phyloP scores from a whole-genome alignment of 2,113 vertebrate species.

The Sylvietta virens region DNA sequence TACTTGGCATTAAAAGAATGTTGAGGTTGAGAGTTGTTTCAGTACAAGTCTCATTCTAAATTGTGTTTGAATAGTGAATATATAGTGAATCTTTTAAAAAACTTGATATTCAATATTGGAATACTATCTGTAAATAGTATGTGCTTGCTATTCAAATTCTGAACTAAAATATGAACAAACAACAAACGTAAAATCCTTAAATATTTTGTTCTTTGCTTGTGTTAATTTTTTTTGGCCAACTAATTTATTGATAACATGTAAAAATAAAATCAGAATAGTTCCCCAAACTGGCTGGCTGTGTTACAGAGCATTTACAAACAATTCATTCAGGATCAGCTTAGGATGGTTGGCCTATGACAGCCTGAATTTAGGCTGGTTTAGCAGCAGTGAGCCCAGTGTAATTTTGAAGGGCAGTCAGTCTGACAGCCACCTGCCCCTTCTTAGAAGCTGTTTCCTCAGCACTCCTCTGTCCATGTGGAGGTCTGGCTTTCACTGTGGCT shows the following conservation, averaged over 20 bases:
- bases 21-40: neutral
- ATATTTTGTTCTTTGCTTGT: neutral
- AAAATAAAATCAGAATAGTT: neutral
- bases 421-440: neutral
- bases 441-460: neutral
- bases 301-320: neutral
- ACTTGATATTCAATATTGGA: neutral
- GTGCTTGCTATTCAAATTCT: neutral
- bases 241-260: neutral
- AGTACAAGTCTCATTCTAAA: neutral
- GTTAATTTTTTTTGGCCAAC: neutral
- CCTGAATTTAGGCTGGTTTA: neutral
- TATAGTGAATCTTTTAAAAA: neutral
- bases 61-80: neutral
- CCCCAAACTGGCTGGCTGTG: neutral
- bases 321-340: neutral
- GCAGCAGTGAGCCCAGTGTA: neutral
- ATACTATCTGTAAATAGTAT: neutral
- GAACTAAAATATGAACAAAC: neutral
- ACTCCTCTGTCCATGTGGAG: neutral
- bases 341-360: neutral
- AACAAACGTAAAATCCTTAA: neutral
- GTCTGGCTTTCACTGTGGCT: neutral
- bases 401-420: neutral
- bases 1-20: neutral